Base-by-base conservation (phyloP, 2,888 invertebrate species). In the Clivina fossor region DNA sequence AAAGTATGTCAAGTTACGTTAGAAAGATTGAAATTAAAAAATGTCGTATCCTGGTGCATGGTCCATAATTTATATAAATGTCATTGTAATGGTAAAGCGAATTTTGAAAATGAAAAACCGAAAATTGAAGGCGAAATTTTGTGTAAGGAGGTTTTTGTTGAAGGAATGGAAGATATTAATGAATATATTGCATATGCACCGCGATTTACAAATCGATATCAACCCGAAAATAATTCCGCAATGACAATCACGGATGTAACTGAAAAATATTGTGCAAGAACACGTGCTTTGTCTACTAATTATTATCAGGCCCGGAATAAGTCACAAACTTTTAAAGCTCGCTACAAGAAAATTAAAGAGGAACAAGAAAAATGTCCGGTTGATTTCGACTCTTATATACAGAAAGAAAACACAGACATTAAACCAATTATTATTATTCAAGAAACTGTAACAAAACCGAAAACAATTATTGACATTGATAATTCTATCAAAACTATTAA, bases 1-100 rank as follows among this genome's bases (percentile, higher is more conserved):
- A 46, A 43, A 72, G 74, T n/a, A 55, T 72, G 71, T 32, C 63
- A 59, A 18, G 70, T 76, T 4, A 41, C 62, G 1, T 38, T 76
- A 7, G 64, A 65, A 1, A 69, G 66, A 9, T 58, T 75, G 24
- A 58, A 68, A 46, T 64, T 74, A 58, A 65, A 72, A 20, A 77
- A 80, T 63, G 66, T 85, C 38, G 79, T 81, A 58, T 80, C 81
- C 1, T 85, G 79, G 76, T 87, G 86, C 63, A 80, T 85, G 78
- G 74, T 80, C 2, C 86, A 87, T 66, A 75, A 78, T 62, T 68
- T 82, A 41, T 84, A 86, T 63, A 80, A 81, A 65, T 86, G 86
- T 69, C 80, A 80, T 68, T 86, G 86, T 66, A 78, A 78, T 61
- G 78, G 80, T 1, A 73, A 65, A 66, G 74, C 75, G 63, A 37